phyloP scores from a whole-genome alignment of 2,888 invertebrate species.

The Stegana nigrithorax region DNA sequence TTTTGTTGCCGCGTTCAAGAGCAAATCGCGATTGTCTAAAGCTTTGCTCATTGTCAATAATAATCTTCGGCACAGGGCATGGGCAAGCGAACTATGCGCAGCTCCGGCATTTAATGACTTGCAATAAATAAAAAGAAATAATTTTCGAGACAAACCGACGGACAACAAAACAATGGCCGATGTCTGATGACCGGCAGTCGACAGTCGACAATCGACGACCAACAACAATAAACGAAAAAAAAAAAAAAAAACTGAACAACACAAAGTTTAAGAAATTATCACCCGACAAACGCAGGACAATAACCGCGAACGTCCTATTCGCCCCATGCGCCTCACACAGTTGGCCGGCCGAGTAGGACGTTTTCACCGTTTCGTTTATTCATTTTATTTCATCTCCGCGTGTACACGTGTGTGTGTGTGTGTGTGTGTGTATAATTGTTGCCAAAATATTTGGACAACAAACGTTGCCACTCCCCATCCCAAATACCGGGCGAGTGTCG shows the following conservation, averaged over 20 bases:
- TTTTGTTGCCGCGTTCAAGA: neutral
- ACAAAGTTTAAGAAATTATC: slow-evolving; percentile 9
- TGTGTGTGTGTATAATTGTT: neutral
- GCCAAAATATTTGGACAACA: slow-evolving; percentile 7
- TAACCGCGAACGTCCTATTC: neutral
- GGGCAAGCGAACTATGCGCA: neutral
- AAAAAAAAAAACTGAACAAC: slow-evolving; percentile 15
- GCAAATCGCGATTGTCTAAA: neutral
- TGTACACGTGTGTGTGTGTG: no score
- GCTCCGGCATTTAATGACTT: slow-evolving; percentile 2
- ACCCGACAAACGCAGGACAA: slow-evolving; percentile 1
- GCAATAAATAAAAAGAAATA: slow-evolving; percentile 10
- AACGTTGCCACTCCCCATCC: neutral
- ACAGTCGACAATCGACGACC: no score
- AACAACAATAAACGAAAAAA: slow-evolving; percentile 20
- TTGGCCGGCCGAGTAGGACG: no score
- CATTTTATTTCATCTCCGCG: no score
- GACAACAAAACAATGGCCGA: slow-evolving; percentile 11
- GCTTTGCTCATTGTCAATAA: no score
- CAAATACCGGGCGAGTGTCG: neutral
- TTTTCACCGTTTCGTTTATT: no score
- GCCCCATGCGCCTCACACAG: no score
- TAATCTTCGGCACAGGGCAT: no score
- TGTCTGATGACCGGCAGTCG: no score
- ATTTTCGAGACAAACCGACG: neutral